Evolutionary conservation across 2,113 vertebrate species (phyloP).

Genomic region (Pelodiscus sinensis): DNA sequence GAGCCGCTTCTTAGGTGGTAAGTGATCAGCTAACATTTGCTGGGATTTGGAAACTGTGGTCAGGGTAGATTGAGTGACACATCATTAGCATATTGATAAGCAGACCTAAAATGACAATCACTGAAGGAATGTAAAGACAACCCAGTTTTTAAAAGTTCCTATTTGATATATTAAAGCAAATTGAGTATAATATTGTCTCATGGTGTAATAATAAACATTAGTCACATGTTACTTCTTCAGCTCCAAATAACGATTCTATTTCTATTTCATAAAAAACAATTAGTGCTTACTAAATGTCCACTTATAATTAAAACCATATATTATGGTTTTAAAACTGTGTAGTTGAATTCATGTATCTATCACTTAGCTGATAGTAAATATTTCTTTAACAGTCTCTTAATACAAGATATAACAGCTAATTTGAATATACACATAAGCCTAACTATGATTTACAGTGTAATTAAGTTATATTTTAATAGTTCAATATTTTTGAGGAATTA

Average conservation of each 20-base stretch:
- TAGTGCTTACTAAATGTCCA: not conserved
- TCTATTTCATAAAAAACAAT: not conserved
- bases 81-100: not conserved
- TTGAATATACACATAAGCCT: not conserved
- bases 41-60: not conserved
- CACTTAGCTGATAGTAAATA: not conserved
- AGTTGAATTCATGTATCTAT: not conserved
- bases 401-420: not conserved
- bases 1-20: not conserved
- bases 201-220: not conserved
- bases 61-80: not conserved
- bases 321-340: not conserved
- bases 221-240: not conserved
- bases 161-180: conserved; percentile 14
- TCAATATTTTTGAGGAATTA: conserved; percentile 6
- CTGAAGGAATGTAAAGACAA: not conserved
- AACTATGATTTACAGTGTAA: not conserved
- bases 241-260: not conserved
- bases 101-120: not conserved
- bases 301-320: not conserved
- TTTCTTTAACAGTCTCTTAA: not conserved
- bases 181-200: not conserved
- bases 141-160: not conserved
- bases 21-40: not conserved
- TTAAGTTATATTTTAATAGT: not conserved